Evolutionary conservation across 2,113 vertebrate genomes (phyloP), one percentile per base, ranked within the genome.

Genomic region (Nothocercus nigrocapillus): DNA sequence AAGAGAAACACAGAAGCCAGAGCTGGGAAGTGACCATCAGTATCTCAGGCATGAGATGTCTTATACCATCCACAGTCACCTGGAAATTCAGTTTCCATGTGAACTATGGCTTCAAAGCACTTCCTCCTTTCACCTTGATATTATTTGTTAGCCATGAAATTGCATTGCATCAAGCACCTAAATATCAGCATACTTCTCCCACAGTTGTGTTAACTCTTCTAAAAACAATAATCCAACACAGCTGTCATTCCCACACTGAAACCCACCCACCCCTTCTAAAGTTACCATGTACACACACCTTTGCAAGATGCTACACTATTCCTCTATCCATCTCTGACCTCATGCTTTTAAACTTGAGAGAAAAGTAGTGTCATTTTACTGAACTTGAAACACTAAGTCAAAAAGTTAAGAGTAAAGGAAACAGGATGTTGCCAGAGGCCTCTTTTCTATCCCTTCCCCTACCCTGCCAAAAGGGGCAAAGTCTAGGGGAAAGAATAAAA

Each of bases 401-500:
- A 2, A 18, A 70, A 56, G 36, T 17, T 11, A 27, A 56, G 32
- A 84, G 3, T 5, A 70, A 69, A 79, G 40, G 36, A 75, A 74
- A 56, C 2, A 5, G 8, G 32, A 27, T 30, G 1, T 5, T 74
- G 14, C 13, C 54, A 24, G 7, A 63, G 7, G 36, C 40, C 1
- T 73, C 13, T 38, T 4, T 40, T 24, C 80, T 81, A 28, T 54
- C 51, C 51, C 7, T 54, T 27, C 14, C 51, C 51, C 51, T 7
- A 30, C 27, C 9, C 22, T 27, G n/a, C 15, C 45, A 40, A 36
- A 56, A 38, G 28, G 28, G 34, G 47, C 2, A n/a, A 36, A 45
- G 2, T 7, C 22, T 38, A 28, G 32, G 18, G 4, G 21, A 54
- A 66, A 56, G 2, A 54, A 21, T 47, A 36, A 34, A 9, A 45